A percentile compares a stretch with the other conserved stretches of the same genome.
Conservation (phyloP, 2,888 invertebrate species). For the Podotricha telesiphe region DNA sequence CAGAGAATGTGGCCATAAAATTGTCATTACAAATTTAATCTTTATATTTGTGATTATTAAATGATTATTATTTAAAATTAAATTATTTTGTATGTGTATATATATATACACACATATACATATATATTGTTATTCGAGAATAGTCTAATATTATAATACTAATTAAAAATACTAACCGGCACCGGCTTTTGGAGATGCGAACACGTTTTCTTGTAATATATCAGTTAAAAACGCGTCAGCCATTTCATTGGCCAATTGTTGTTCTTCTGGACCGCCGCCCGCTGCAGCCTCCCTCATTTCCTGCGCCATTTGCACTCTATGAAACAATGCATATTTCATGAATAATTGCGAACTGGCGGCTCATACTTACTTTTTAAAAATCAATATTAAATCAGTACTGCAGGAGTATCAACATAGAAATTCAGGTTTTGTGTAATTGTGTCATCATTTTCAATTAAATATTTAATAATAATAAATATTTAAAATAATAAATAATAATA, state of each 20-base stretch:
- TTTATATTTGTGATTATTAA: background rate
- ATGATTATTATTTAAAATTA: too few species aligned
- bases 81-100: too few species aligned
- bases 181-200: constrained; percentile 98
- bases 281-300: constrained; percentile 98
- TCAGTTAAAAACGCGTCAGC: constrained; percentile 98
- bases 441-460: constrained; percentile 62
- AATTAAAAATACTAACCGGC: constrained; percentile 64
- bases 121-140: too few species aligned
- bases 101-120: too few species aligned
- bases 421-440: constrained; percentile 67
- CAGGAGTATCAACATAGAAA: constrained; percentile 72
- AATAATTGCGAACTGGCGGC: background rate
- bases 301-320: constrained; percentile 97
- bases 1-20: constrained; percentile 76
- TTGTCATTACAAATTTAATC: too few species aligned
- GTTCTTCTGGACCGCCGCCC: constrained; percentile 93
- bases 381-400: constrained; percentile 67
- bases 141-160: too few species aligned
- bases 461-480: background rate
- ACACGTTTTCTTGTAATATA: constrained; percentile 95
- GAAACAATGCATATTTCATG: constrained; percentile 6
- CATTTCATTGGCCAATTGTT: constrained; percentile 97
- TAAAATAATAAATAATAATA: background rate
- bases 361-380: background rate